Evolutionary conservation across 2,888 invertebrate species (phyloP).

Genomic region (Leptura quadrifasciata): DNA sequence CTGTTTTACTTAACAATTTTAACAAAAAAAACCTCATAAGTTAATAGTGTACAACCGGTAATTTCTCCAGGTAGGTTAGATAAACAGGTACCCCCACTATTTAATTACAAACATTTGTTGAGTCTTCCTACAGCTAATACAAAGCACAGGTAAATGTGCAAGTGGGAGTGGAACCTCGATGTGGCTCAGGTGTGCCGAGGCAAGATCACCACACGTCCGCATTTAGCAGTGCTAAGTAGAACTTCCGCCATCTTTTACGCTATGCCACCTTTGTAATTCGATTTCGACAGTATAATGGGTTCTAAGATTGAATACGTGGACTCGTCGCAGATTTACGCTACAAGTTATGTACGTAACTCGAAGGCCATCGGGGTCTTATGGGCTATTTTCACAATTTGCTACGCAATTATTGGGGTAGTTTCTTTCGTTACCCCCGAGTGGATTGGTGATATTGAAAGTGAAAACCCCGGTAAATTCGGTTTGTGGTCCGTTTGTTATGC

Average conservation of each 20-base stretch:
- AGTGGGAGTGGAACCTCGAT: constrained; percentile 37
- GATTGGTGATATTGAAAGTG: constrained; percentile 88
- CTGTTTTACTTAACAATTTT: neutral
- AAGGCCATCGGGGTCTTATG: constrained; percentile 97
- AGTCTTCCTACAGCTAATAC: neutral
- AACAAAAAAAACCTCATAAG: neutral
- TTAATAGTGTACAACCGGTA: neutral
- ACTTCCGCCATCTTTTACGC: constrained; percentile 38
- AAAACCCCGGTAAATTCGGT: constrained; percentile 93
- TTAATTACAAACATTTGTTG: neutral
- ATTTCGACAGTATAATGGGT: constrained; percentile 79
- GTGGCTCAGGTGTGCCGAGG: constrained; percentile 31
- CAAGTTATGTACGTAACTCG: constrained; percentile 92
- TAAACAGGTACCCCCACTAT: constrained; percentile 24
- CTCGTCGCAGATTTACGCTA: constrained; percentile 92
- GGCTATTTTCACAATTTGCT: constrained; percentile 98
- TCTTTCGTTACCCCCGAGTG: constrained; percentile 94
- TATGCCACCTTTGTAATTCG: constrained; percentile 28
- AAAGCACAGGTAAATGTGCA: constrained; percentile 7
- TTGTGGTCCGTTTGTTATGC: constrained; percentile 92
- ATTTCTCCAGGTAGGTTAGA: constrained; percentile 21
- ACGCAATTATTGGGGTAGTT: constrained; percentile 95
- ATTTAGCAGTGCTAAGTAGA: neutral
- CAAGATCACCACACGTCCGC: constrained; percentile 17
- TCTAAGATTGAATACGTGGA: constrained; percentile 95